phyloP scores from a whole-genome alignment of 2,113 vertebrate species.

The Oryzias javanicus region DNA sequence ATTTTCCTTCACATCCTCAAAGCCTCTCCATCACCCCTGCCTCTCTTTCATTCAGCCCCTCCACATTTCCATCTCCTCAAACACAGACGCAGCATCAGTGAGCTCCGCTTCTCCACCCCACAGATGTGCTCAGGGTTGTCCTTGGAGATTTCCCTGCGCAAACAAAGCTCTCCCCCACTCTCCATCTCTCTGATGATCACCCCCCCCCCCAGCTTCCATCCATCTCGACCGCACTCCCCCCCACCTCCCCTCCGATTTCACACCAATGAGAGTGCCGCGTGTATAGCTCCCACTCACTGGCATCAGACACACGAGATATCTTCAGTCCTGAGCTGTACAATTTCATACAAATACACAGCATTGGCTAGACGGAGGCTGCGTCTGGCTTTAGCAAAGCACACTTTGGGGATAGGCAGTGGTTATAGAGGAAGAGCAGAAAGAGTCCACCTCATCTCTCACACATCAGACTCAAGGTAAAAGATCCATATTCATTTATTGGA shows the following conservation, averaged over 20 bases:
- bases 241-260: constrained; percentile 56
- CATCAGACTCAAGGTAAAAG: constrained; percentile 69
- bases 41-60: neutral
- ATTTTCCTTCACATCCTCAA: neutral
- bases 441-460: constrained; percentile 45
- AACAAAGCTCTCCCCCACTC: constrained; percentile 50
- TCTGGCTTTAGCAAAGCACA: constrained; percentile 29
- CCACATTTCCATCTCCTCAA: constrained; percentile 8
- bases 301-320: constrained; percentile 65
- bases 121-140: constrained; percentile 53
- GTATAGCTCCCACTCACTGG: constrained; percentile 70
- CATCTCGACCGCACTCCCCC: constrained; percentile 33
- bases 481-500: constrained; percentile 49
- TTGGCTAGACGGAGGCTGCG: constrained; percentile 34
- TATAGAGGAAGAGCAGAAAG: constrained; percentile 32
- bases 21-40: neutral
- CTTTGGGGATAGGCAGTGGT: constrained; percentile 38
- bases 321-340: constrained; percentile 46
- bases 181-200: constrained; percentile 34
- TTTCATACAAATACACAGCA: constrained; percentile 46
- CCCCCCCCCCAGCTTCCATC: constrained; percentile 35
- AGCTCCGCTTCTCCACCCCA: constrained; percentile 22
- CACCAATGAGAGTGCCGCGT: constrained; percentile 66
- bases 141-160: constrained; percentile 60
- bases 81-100: constrained; percentile 3